These are phyloP conservation scores for Microchrysa polita DNA, from an alignment of 2,888 invertebrate genomes.

Conservation along the genomic window DNA sequence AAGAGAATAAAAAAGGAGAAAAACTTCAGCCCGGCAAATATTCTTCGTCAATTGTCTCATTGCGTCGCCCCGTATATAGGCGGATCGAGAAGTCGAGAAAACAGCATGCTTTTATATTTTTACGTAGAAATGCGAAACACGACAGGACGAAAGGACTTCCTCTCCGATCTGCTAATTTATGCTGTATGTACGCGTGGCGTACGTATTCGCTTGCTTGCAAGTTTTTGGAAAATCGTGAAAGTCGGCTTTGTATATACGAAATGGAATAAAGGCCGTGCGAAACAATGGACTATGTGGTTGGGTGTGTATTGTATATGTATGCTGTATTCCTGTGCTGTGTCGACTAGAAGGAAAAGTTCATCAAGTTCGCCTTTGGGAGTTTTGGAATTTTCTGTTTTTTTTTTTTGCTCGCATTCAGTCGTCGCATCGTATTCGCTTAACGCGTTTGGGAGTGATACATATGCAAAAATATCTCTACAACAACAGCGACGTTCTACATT, in stretches of 20 bases:
- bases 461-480: too few species aligned
- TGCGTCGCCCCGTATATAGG: not conserved
- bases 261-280: not conserved
- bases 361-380: conserved; percentile 38
- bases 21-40: not conserved
- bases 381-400: not conserved
- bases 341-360: conserved; percentile 22
- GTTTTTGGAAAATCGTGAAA: not conserved
- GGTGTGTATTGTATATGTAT: not conserved
- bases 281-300: conserved; percentile 30
- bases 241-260: not conserved
- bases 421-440: conserved; percentile 23
- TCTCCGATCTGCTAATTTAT: too few species aligned
- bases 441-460: not conserved
- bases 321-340: too few species aligned
- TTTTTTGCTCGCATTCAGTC: not conserved
- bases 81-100: conserved; percentile 12
- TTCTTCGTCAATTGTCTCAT: not conserved
- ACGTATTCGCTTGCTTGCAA: not conserved
- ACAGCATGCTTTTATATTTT: not conserved
- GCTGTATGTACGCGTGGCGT: not conserved
- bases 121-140: too few species aligned
- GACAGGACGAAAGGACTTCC: too few species aligned
- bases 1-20: too few species aligned
- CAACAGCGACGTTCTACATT: too few species aligned